Base-by-base conservation (phyloP, 2,113 vertebrate species). In the Cryptoleucopteryx plumbea region DNA sequence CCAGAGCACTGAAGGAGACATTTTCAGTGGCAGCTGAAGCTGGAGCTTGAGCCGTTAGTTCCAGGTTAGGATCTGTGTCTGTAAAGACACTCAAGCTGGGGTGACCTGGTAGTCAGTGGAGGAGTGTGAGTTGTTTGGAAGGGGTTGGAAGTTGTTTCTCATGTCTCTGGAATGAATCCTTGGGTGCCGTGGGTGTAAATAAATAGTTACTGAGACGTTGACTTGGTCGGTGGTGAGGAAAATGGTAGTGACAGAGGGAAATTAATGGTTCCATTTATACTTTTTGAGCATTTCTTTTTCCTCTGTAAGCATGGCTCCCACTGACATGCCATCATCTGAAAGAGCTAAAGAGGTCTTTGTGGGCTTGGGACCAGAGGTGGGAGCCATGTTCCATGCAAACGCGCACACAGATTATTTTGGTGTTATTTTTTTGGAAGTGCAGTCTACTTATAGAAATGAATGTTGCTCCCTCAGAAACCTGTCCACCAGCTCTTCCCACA, bases 211-310 rank as follows among this genome's bases (percentile, higher is more conserved):
- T 63, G 40, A 66, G 34, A 86, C 3, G 1, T 40, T 84, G n/a
- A 59, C 53, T 86, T 90, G 36, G 36, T 80, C 0, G 0, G 58
- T 13, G 22, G 50, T 50, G 48, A 77, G 67, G 25, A 68, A 83
- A 70, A 45, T 50, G n/a, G 29, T 58, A 63, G 71, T 22, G 19
- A 83, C 13, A 27, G 55, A 67, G 38, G 66, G 32, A 67, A 92
- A 91, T 75, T 43, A 93, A 71, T 82, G 25, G 17, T 90, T 96
- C 13, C 34, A 48, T 91, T 95, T 93, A 65, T 68, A 82, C 52
- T 55, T 34, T 42, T 50, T 68, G 71, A 78, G 63, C 2, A 0
- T 56, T 88, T 63, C 6, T 75, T 74, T 89, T 59, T 78, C 55
- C 84, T 81, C 26, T 63, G 14, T 65, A 27, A 79, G 43, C 5